Percentiles rank a stretch among this genome's conserved stretches.
Conservation (phyloP, 37 sponge, comb jelly and placozoan species). For the Geodia barretti region DNA sequence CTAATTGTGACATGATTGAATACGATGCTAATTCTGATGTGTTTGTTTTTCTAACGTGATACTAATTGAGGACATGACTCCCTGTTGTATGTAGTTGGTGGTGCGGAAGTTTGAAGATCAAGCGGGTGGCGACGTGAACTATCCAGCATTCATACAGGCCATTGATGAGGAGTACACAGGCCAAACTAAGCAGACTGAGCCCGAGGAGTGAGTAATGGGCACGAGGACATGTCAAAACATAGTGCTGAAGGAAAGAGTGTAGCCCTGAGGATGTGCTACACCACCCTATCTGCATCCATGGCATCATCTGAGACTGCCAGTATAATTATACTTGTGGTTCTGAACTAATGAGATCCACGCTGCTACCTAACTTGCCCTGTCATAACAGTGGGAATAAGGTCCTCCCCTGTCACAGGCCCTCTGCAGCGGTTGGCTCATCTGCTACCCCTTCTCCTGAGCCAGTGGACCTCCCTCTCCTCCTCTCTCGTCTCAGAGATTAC, state of each 20-base stretch:
- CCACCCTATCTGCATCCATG: too few species aligned
- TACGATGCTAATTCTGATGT: not conserved
- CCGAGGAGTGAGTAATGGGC: not conserved
- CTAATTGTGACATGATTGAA: too few species aligned
- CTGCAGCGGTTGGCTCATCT: conserved; percentile 11
- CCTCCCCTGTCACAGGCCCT: too few species aligned
- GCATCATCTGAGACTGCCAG: too few species aligned
- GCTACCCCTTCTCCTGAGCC: conserved; percentile 6
- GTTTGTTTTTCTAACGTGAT: not conserved
- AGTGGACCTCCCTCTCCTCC: conserved; percentile 52
- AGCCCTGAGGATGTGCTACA: too few species aligned
- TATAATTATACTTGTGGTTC: too few species aligned
- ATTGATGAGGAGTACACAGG: conserved; percentile 80
- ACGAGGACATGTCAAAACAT: too few species aligned
- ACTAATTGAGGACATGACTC: too few species aligned
- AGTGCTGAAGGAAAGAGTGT: too few species aligned
- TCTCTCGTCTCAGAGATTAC: conserved; percentile 59
- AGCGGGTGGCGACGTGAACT: conserved; percentile 81
- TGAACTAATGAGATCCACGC: too few species aligned
- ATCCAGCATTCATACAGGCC: conserved; percentile 87
- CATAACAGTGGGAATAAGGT: too few species aligned
- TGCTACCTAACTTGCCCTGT: too few species aligned
- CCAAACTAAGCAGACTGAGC: conserved; percentile 49
- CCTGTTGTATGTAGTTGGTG: conserved; percentile 59
- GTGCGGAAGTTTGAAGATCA: conserved; percentile 76